Evolutionary conservation across 2,797 vertebrate species (phyloP).

Genomic region (Alosa sapidissima): DNA sequence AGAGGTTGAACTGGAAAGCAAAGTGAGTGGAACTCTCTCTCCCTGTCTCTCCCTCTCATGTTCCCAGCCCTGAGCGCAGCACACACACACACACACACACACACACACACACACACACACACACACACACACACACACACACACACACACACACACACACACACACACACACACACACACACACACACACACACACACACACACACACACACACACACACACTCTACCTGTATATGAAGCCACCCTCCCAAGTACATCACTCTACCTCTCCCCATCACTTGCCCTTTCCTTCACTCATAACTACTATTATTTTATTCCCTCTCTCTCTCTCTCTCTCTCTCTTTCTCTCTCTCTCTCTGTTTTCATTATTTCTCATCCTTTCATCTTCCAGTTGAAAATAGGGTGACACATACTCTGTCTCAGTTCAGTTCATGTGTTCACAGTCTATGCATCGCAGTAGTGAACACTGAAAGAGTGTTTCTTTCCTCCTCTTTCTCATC

Average conservation of each 20-base stretch:
- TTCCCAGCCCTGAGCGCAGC: neutral
- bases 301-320: slow-evolving; percentile 44
- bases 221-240: neutral
- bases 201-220: neutral
- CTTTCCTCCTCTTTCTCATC: slow-evolving; percentile 26
- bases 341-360: slow-evolving; percentile 16
- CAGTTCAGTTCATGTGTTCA: neutral
- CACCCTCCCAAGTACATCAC: neutral
- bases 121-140: too few species aligned
- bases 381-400: too few species aligned
- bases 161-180: neutral
- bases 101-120: neutral
- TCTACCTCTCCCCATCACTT: neutral
- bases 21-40: neutral
- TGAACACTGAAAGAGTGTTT: neutral
- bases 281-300: too few species aligned
- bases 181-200: neutral
- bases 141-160: neutral
- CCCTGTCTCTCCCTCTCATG: neutral
- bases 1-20: neutral
- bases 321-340: slow-evolving; percentile 45
- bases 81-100: too few species aligned
- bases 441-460: neutral
- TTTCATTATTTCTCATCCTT: too few species aligned
- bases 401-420: too few species aligned